Conservation (phyloP, 2,888 invertebrate genomes). For the Trachelus iudaicus region DNA sequence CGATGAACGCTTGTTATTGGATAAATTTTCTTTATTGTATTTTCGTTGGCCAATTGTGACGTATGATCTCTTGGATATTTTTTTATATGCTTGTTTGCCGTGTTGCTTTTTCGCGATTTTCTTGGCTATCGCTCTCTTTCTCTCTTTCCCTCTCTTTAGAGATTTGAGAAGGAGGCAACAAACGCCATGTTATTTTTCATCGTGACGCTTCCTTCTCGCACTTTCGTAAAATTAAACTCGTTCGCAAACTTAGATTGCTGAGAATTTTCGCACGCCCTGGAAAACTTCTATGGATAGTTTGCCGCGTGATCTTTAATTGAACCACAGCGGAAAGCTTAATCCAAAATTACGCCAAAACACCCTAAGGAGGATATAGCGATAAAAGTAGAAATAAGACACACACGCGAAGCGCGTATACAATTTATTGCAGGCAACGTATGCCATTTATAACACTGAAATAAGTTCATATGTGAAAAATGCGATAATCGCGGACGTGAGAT, state of each 20-base stretch:
- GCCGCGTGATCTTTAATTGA: neutral
- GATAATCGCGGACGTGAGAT: conserved; percentile 3
- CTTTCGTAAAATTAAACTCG: neutral
- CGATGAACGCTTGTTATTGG: neutral
- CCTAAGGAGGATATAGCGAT: neutral
- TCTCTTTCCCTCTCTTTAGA: neutral
- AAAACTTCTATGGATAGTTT: neutral
- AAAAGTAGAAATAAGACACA: neutral
- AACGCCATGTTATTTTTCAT: neutral
- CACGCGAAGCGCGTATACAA: neutral
- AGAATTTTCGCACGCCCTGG: neutral
- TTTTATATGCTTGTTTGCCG: neutral
- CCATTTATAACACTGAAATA: neutral
- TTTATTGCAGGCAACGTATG: neutral
- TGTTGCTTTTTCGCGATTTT: neutral
- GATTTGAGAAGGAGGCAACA: neutral
- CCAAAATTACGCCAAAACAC: neutral
- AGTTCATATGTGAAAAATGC: neutral
- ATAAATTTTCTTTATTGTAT: neutral
- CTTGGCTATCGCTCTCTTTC: neutral
- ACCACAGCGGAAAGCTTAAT: neutral
- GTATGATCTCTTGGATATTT: neutral
- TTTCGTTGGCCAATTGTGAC: neutral
- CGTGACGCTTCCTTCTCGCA: neutral
- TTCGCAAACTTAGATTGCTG: neutral